Evolutionary conservation across 92 coral and sea anemone species (phyloP).

Genomic region (Siderastrea radians): DNA sequence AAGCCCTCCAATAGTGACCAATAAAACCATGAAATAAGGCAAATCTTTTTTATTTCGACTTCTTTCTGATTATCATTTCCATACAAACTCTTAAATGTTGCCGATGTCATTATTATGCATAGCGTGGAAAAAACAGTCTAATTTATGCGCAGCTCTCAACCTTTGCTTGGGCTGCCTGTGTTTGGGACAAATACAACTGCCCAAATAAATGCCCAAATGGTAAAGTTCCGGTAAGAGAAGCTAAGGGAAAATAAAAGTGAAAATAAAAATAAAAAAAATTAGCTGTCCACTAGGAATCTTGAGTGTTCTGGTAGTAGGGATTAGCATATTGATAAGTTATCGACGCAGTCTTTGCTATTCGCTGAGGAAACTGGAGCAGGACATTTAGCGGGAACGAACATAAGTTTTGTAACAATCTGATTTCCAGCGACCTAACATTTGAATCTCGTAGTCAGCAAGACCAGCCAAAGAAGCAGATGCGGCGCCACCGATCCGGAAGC

Average conservation of each 20-base stretch:
- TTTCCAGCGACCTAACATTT: constrained; percentile 34
- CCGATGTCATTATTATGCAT: no score
- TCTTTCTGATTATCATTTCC: no score
- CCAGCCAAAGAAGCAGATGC: constrained; percentile 1
- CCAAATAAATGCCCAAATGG: constrained; percentile 11
- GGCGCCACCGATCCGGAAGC: constrained; percentile 37
- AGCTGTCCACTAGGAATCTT: constrained; percentile 16
- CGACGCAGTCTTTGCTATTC: constrained; percentile 11
- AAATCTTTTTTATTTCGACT: no score
- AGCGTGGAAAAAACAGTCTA: no score
- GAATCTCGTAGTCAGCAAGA: constrained; percentile 15
- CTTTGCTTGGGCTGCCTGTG: no score
- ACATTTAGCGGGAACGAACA: constrained; percentile 36
- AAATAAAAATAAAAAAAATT: background rate
- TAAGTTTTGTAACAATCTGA: background rate
- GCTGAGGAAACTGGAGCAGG: constrained; percentile 21
- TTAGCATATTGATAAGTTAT: constrained; percentile 41
- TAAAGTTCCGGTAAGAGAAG: background rate
- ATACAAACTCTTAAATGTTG: no score
- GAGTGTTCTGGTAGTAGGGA: constrained; percentile 24
- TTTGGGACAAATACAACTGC: background rate
- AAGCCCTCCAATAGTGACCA: no score
- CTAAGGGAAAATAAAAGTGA: background rate
- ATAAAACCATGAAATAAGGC: no score
- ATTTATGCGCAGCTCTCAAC: no score